phyloP scores from a whole-genome alignment of 2,797 vertebrate genomes.

The Brachyrhaphis roseni region DNA sequence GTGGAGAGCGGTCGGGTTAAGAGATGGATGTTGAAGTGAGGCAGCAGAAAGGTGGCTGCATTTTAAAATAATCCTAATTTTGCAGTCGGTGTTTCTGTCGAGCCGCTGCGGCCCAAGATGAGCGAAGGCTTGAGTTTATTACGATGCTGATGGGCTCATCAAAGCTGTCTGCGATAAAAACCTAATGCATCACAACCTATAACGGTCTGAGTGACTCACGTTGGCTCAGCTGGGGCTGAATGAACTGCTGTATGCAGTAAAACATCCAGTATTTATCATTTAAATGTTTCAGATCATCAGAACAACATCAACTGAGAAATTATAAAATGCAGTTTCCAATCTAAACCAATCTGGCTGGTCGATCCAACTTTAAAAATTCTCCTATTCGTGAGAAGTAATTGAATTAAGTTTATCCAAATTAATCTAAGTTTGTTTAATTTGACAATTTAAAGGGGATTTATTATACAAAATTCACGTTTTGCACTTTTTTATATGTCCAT shows the following conservation, averaged over 20 bases:
- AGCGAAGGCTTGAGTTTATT: conserved; percentile 10
- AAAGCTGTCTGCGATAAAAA: not conserved
- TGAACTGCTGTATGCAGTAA: too few relatives aligned
- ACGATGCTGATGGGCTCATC: conserved; percentile 8
- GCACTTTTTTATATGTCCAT: too few relatives aligned
- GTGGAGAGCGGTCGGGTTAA: not conserved
- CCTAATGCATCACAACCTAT: not conserved
- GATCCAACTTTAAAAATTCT: too few relatives aligned
- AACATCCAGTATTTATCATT: not conserved
- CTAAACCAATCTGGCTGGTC: not conserved
- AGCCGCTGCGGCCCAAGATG: not conserved
- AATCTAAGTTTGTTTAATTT: too few relatives aligned
- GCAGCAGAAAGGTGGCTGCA: not conserved
- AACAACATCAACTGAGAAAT: not conserved
- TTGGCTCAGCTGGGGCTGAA: not conserved
- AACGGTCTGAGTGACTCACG: not conserved
- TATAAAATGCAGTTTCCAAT: not conserved
- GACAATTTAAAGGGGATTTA: too few relatives aligned
- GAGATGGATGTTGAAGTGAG: not conserved
- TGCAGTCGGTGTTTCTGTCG: not conserved
- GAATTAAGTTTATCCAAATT: too few relatives aligned
- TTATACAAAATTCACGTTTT: too few relatives aligned
- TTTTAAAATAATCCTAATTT: conserved; percentile 10
- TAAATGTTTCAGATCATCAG: not conserved
- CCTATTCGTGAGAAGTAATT: too few relatives aligned